Evolutionary conservation across 1,140 invertebrate species (phyloP), one percentile per base, ranked within the genome.

Genomic region (Leptopilina clavipes): DNA sequence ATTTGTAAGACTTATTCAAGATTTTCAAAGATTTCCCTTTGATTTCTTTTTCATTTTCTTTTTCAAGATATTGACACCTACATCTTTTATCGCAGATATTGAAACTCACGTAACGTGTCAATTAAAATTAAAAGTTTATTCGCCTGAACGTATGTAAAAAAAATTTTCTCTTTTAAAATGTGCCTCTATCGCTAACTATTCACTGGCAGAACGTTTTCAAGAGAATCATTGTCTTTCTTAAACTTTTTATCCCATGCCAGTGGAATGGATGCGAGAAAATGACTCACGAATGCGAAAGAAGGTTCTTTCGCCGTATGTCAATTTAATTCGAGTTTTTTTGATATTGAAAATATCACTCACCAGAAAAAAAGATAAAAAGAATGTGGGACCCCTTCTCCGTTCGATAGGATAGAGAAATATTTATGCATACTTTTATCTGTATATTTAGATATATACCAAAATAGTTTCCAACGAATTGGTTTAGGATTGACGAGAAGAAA

Each of bases 381-480:
- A 65, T 1, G 59, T 22, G 56, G 22, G 22, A 65, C 59, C 3
- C 59, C 19, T 65, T 65, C 19, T 65, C 22, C 59, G 59, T 72
- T 70, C 76, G 80, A 77, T 75, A 70, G 76, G 75, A 70, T 76
- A 74, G 54, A 76, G 59, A 76, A 71, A 78, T 77, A 74, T 77
- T 79, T 79, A 78, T 78, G 73, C 78, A 77, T 77, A 78, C 78
- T 76, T 40, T 72, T 78, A 80, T 74, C 70, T 73, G 74, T 83
- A 81, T 79, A 82, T 80, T 79, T 83, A 80, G 76, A 25, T 80
- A 78, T 70, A 79, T 75, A 78, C 73, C 73, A 83, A 81, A 80
- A 75, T 84, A 83, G 80, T 78, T 79, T 81, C 73, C 82, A 82
- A 80, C 76, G 78, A 83, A 83, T 44, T 71, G 74, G 75, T 81